phyloP scores from a whole-genome alignment of 2,797 vertebrate species.

The Gallinago nigripennis region DNA sequence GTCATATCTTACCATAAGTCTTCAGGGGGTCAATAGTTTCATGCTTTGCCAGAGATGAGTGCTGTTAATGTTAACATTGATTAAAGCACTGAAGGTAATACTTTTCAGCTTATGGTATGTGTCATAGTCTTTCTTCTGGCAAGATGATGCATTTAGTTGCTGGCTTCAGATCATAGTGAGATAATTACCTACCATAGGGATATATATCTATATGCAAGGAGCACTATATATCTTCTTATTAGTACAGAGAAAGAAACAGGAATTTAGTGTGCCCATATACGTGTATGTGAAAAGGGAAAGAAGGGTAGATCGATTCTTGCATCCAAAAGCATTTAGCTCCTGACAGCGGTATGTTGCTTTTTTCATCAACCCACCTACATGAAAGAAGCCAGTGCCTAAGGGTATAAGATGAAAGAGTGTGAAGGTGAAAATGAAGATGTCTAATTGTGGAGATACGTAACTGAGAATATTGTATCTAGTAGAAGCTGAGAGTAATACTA shows the following conservation, averaged over 20 bases:
- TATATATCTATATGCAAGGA: background rate
- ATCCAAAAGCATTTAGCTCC: background rate
- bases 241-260: background rate
- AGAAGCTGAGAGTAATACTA: background rate
- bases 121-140: conserved; percentile 38
- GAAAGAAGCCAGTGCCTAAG: background rate
- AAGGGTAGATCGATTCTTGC: background rate
- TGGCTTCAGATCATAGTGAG: conserved; percentile 47
- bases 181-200: conserved; percentile 56
- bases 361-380: background rate
- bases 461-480: background rate
- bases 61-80: conserved; percentile 62
- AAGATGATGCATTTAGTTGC: conserved; percentile 41
- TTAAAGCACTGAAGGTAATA: conserved; percentile 64
- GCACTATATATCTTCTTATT: background rate
- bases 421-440: conserved; percentile 11
- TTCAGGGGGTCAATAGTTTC: conserved; percentile 31
- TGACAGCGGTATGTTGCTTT: background rate
- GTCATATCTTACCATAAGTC: conserved; percentile 15
- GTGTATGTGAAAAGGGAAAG: background rate
- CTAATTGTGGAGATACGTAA: background rate
- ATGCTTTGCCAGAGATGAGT: background rate
- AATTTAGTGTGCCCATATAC: background rate
- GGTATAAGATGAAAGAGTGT: background rate
- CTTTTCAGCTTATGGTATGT: conserved; percentile 32